Percentiles rank a stretch among this genome's conserved stretches.
Conservation (phyloP, 2,113 vertebrate species). For the Chloropsis cyanopogon region DNA sequence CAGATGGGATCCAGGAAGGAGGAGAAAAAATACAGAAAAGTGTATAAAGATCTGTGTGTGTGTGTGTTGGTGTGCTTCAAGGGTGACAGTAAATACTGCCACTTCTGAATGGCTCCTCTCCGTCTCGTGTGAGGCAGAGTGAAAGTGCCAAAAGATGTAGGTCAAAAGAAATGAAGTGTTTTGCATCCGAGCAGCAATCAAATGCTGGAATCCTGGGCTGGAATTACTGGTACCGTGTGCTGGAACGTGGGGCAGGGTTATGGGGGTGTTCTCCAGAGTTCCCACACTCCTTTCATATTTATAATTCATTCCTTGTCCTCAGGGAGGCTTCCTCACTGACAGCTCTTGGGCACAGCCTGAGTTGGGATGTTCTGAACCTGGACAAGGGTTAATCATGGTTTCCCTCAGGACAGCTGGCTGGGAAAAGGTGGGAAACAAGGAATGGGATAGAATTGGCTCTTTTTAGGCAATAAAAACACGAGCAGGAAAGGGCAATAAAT, state of each 20-base stretch:
- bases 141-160: not conserved
- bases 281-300: fast-evolving
- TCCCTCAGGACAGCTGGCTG: not conserved
- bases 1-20: not conserved
- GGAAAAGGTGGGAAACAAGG: not conserved
- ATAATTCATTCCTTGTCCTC: not conserved
- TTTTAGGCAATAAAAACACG: not conserved
- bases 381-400: not conserved
- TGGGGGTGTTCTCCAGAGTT: not conserved
- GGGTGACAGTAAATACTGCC: not conserved
- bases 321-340: not conserved
- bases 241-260: fast-evolving
- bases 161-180: not conserved
- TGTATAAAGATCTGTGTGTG: fast-evolving
- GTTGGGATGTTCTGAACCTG: not conserved
- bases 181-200: not conserved
- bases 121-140: not conserved
- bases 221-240: fast-evolving
- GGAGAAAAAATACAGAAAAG: fast-evolving
- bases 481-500: not conserved
- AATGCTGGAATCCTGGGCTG: not conserved
- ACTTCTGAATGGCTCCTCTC: not conserved
- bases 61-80: fast-evolving
- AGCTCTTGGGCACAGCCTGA: not conserved
- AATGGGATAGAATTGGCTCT: fast-evolving